Conservation (phyloP, 2,113 vertebrate genomes). For the Erythrolamprus reginae region DNA sequence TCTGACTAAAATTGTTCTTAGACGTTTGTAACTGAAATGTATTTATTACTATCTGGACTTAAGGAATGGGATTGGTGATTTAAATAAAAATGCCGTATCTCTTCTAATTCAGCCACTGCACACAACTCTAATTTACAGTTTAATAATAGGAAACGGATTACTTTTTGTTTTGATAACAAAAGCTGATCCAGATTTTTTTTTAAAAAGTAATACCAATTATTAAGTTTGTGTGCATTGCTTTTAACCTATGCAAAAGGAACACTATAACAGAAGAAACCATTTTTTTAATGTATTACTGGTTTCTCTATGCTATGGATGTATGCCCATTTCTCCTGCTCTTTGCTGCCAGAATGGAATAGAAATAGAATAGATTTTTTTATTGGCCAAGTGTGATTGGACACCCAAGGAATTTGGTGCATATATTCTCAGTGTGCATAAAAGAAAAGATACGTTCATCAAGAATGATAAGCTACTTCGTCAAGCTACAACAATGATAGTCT, state of each 20-base stretch:
- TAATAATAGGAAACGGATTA: neutral
- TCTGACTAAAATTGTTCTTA: neutral
- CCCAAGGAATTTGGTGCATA: too few species aligned
- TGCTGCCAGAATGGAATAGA: neutral
- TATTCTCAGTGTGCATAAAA: too few species aligned
- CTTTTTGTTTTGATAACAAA: neutral
- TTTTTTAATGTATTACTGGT: neutral
- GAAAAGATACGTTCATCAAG: too few species aligned
- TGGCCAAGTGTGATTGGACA: too few species aligned
- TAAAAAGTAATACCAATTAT: neutral
- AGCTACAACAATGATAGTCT: too few species aligned
- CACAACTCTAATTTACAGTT: neutral
- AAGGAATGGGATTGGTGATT: neutral
- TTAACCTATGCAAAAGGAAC: neutral
- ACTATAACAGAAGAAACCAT: rapidly evolving
- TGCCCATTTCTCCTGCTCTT: neutral
- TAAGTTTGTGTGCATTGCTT: neutral
- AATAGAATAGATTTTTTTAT: too few species aligned
- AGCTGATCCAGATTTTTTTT: neutral
- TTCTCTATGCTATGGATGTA: slow-evolving; percentile 11
- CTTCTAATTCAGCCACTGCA: neutral
- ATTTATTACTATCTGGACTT: neutral
- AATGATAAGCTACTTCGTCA: too few species aligned
- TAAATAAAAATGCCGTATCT: neutral
- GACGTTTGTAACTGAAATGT: neutral